Evolutionary conservation across 2,113 vertebrate species (phyloP), one percentile per base, ranked within the genome.

Genomic region (Laticauda laticaudata): DNA sequence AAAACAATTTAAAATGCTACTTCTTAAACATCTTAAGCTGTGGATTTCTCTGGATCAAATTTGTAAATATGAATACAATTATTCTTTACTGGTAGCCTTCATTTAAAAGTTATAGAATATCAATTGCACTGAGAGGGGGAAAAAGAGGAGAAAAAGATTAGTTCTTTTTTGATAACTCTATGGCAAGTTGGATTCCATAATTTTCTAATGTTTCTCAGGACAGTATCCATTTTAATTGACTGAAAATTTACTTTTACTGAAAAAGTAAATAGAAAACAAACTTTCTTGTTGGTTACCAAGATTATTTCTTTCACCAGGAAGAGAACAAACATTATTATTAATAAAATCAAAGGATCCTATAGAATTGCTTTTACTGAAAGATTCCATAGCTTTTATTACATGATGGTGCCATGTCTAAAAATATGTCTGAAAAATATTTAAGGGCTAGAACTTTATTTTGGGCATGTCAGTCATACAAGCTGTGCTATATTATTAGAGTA

Each of bases 121-220:
- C 45, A 7, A 43, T 0, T 0, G 88, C 87, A 7, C 87, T 92
- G 93, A 86, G 1, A 55, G 0, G 3, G 0, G 3, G 92, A 91
- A 18, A 88, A 94, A 54, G 54, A 81, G 95, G 86, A 55, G n/a
- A 91, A 24, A 93, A 93, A 88, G 81, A 8, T 21, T 87, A 59
- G 3, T 5, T 3, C 93, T 94, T 54, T 89, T 90, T 69, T 94
- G 87, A 18, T 92, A n/a, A 92, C 43, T 88, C 91, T 90, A 94
- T 93, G 87, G 91, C 57, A 91, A 94, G 61, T 39, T 26, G 94
- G 94, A 45, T 64, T n/a, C 23, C 23, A 88, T 5, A 20, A 23
- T 87, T 29, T 61, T 51, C 51, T 93, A 94, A 23, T 24, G 11
- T 56, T 18, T 23, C 43, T 21, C 43, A 87, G n/a, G 48, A 64